These are phyloP conservation scores for Tamias sibiricus DNA, from an alignment of 2,113 vertebrate species.

Conservation along the genomic window DNA sequence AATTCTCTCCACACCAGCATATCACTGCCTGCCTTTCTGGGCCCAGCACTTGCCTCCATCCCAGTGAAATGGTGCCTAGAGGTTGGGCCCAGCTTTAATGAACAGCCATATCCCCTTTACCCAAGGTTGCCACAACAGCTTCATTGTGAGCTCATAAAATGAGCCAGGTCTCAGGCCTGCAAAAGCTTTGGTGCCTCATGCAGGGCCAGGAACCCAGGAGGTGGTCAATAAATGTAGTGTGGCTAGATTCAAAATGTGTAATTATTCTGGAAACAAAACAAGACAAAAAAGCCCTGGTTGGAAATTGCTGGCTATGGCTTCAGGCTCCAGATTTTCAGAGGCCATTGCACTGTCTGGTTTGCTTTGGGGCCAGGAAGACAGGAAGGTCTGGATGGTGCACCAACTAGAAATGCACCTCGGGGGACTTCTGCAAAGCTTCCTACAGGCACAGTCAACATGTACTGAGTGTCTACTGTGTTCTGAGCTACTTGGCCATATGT, in stretches of 20 bases:
- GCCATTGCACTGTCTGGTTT: background rate
- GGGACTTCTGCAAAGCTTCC: background rate
- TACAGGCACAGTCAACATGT: accelerated
- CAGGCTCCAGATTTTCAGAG: background rate
- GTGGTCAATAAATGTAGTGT: background rate
- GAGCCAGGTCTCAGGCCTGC: background rate
- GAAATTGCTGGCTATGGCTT: background rate
- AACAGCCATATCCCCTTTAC: background rate
- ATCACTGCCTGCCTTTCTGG: background rate
- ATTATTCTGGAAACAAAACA: background rate
- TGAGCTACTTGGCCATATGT: accelerated
- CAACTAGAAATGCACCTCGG: background rate
- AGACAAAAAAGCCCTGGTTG: background rate
- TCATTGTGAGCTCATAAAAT: slow-evolving; percentile 25
- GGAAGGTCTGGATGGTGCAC: background rate
- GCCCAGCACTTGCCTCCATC: background rate
- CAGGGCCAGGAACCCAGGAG: background rate
- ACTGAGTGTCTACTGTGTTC: background rate
- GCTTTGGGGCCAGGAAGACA: background rate
- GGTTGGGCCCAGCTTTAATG: background rate
- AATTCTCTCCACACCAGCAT: background rate
- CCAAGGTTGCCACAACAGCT: background rate
- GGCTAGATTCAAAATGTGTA: background rate
- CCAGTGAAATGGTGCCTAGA: background rate
- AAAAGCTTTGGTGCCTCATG: background rate